Evolutionary conservation across 2,888 invertebrate genomes (phyloP), one percentile per base, ranked within the genome.

Genomic region (Eilema caniola): DNA sequence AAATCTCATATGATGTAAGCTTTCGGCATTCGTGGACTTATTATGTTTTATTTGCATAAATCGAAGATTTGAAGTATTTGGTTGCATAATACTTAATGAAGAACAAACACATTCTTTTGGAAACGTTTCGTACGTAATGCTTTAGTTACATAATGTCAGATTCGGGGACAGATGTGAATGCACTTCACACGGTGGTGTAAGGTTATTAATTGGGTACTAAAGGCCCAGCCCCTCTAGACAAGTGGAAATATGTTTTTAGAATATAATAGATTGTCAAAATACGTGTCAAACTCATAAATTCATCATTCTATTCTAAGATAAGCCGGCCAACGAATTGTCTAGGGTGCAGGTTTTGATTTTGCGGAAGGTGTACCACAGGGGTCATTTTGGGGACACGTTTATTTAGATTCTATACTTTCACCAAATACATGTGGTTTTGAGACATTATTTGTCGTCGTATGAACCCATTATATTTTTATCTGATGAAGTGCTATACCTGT

Each of bases 341-440:
- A 37, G 33, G 12, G 33, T 1, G 33, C 33, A 37, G 12, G 12
- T 8, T 70, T 77, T 78, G 78, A 73, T 73, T 56, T 71, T 67
- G 66, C 47, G 83, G 84, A 89, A 89, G 90, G 89, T 92, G 89
- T 84, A 81, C 87, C 80, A 67, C 87, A 83, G 86, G 86, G 92
- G 91, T 93, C 92, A 90, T 66, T 71, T 76, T 85, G 80, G 80
- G 82, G 75, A 83, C 83, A 78, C 86, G 85, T 90, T 89, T 89
- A 86, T 90, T 86, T 87, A 89, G 88, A 88, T 89, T 91, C 85
- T 90, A n/a, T 89, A 92, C 94, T 94, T 93, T 94, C 93, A 90
- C 93, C 86, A 79, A 85, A 86, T 85, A 80, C 80, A 82, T 83
- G 84, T 74, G 76, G 82, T 84, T 84, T 83, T 80, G 74, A 78